Evolutionary conservation across 2,888 invertebrate species (phyloP).

Genomic region (Leucoptera coffeella): DNA sequence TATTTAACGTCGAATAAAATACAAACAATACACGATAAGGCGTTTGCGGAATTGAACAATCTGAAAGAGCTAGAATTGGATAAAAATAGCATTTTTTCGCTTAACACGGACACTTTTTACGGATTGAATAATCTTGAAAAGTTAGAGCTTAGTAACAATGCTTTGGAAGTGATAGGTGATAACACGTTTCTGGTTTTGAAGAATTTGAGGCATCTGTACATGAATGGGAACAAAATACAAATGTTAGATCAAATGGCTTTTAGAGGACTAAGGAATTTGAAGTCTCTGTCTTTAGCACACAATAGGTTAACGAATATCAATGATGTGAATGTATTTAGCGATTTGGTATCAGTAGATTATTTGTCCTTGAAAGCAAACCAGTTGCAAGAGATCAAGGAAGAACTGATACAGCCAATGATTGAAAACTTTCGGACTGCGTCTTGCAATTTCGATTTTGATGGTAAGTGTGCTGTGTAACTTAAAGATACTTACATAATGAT

Average conservation of each 20-base stretch:
- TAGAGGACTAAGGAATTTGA: conserved; percentile 20
- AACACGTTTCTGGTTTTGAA: conserved; percentile 56
- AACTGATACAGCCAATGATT: conserved; percentile 25
- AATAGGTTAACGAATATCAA: conserved; percentile 24
- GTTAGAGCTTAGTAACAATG: conserved; percentile 66
- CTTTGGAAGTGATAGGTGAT: conserved; percentile 69
- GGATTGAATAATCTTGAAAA: conserved; percentile 63
- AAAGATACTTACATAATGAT: background rate
- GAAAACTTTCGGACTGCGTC: conserved; percentile 19
- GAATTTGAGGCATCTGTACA: conserved; percentile 21
- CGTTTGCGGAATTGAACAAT: conserved; percentile 65
- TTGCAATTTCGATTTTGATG: conserved; percentile 30
- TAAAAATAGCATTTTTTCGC: conserved; percentile 62
- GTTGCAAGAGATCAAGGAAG: conserved; percentile 18
- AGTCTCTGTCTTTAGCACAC: conserved; percentile 21
- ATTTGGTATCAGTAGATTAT: conserved; percentile 15
- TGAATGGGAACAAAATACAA: conserved; percentile 35
- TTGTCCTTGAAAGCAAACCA: conserved; percentile 29
- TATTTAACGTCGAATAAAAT: conserved; percentile 80
- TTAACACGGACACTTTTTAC: conserved; percentile 70
- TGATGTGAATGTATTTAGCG: conserved; percentile 22
- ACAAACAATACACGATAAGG: conserved; percentile 75
- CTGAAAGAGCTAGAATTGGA: conserved; percentile 74
- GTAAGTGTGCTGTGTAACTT: too few relatives aligned
- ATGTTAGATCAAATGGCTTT: conserved; percentile 40